phyloP scores from a whole-genome alignment of 2,888 invertebrate genomes.

The Chouioia cunea region DNA sequence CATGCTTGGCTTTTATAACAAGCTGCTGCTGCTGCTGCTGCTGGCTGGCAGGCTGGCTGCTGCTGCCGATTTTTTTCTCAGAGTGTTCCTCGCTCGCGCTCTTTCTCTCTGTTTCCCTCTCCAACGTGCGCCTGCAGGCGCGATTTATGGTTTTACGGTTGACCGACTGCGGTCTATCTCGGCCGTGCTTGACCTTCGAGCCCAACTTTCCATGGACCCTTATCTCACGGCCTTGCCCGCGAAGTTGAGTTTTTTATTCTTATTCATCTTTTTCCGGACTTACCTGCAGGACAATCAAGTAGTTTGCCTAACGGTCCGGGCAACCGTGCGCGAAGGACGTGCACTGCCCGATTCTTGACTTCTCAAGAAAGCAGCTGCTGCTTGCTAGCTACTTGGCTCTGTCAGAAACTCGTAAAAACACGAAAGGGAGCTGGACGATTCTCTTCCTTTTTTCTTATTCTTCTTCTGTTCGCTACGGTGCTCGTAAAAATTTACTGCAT shows the following conservation, averaged over 20 bases:
- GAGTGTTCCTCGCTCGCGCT: conserved; percentile 43
- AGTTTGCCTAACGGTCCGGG: conserved; percentile 40
- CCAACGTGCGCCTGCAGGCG: conserved; percentile 54
- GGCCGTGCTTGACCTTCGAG: conserved; percentile 58
- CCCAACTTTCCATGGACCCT: conserved; percentile 36
- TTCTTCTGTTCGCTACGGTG: neutral
- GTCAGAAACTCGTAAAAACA: conserved; percentile 38
- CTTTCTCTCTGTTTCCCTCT: conserved; percentile 19
- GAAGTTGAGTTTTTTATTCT: neutral
- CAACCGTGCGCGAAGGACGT: neutral
- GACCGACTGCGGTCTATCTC: conserved; percentile 65
- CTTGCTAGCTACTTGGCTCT: neutral
- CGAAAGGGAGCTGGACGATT: neutral
- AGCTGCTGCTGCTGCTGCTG: conserved; percentile 24
- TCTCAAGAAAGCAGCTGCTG: conserved; percentile 18
- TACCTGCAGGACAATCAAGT: conserved; percentile 5
- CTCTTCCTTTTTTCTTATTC: no score
- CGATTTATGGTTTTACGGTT: conserved; percentile 65
- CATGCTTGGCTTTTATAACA: conserved; percentile 42
- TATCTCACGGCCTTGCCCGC: conserved; percentile 56
- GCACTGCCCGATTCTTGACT: conserved; percentile 9
- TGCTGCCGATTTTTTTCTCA: conserved; percentile 53
- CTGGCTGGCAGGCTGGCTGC: conserved; percentile 51
- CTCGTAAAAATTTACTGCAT: conserved; percentile 22
- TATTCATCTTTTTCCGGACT: conserved; percentile 10